Evolutionary conservation across 1,140 invertebrate species (phyloP).

Genomic region (Drosophila lacertosa): DNA sequence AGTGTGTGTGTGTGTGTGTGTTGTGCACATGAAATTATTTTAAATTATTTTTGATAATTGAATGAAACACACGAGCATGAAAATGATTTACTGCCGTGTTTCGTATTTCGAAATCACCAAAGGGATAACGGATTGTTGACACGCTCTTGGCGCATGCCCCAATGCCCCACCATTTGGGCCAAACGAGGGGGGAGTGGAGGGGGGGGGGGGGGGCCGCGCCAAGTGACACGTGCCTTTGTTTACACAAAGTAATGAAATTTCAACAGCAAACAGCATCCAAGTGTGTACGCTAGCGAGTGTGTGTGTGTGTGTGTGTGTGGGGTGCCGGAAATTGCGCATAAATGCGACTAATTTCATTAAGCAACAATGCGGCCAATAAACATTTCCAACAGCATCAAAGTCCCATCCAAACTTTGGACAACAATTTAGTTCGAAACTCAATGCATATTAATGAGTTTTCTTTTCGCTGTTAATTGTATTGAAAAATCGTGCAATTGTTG

Average conservation of each 20-base stretch:
- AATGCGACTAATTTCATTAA: slow-evolving; percentile 74
- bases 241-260: slow-evolving; percentile 81
- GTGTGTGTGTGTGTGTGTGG: neutral
- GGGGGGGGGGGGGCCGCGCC: neutral
- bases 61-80: slow-evolving; percentile 66
- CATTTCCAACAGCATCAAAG: slow-evolving; percentile 61
- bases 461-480: slow-evolving; percentile 21
- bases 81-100: slow-evolving; percentile 63
- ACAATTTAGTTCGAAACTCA: slow-evolving; percentile 47
- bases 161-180: neutral
- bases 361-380: slow-evolving; percentile 69
- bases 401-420: slow-evolving; percentile 46
- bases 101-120: slow-evolving; percentile 35
- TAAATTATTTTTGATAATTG: slow-evolving; percentile 81
- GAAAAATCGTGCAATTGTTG: slow-evolving; percentile 15
- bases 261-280: slow-evolving; percentile 66
- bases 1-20: slow-evolving; percentile 13
- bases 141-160: slow-evolving; percentile 67
- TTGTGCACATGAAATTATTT: slow-evolving; percentile 64
- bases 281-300: slow-evolving; percentile 12
- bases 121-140: slow-evolving; percentile 32
- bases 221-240: slow-evolving; percentile 74
- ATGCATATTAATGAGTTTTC: slow-evolving; percentile 72
- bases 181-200: neutral
- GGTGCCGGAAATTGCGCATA: slow-evolving; percentile 60